Evolutionary conservation across 1,140 invertebrate species (phyloP).

Genomic region (Aphelinus certus): DNA sequence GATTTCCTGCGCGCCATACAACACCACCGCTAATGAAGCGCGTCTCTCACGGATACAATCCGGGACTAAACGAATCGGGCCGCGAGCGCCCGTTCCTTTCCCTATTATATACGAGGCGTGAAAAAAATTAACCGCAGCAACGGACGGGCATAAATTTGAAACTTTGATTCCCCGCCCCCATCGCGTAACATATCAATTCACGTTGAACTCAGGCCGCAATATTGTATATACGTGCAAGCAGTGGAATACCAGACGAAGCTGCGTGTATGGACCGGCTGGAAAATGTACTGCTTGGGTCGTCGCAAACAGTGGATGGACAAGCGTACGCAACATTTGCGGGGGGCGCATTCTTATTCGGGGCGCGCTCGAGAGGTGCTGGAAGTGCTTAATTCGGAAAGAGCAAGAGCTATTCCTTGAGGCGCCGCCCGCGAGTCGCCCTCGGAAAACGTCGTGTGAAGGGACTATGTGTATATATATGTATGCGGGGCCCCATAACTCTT

Average conservation of each 20-base stretch:
- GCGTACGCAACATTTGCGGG: background rate
- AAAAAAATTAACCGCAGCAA: too few relatives aligned
- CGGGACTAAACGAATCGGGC: too few relatives aligned
- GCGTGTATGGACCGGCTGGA: background rate
- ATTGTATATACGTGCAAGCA: too few relatives aligned
- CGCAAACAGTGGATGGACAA: background rate
- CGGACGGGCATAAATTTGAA: slow-evolving; percentile 14
- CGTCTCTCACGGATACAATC: too few relatives aligned
- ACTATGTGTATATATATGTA: background rate
- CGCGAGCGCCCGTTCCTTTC: too few relatives aligned
- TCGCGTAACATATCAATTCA: slow-evolving; percentile 14
- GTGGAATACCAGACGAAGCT: slow-evolving; percentile 6
- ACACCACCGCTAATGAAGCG: too few relatives aligned
- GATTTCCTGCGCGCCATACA: too few relatives aligned
- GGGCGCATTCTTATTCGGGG: background rate
- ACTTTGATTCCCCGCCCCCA: background rate
- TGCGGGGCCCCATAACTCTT: slow-evolving; percentile 26
- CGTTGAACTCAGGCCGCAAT: background rate
- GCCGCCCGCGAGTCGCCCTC: background rate
- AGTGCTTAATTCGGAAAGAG: slow-evolving; percentile 12
- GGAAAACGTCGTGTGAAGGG: background rate
- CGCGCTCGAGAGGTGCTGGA: background rate
- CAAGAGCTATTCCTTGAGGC: slow-evolving; percentile 13
- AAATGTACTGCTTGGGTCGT: slow-evolving; percentile 24
- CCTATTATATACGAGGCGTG: too few relatives aligned